Evolutionary conservation across 2,888 invertebrate genomes (phyloP), one percentile per base, ranked within the genome.

Genomic region (Druceiella hillmani): DNA sequence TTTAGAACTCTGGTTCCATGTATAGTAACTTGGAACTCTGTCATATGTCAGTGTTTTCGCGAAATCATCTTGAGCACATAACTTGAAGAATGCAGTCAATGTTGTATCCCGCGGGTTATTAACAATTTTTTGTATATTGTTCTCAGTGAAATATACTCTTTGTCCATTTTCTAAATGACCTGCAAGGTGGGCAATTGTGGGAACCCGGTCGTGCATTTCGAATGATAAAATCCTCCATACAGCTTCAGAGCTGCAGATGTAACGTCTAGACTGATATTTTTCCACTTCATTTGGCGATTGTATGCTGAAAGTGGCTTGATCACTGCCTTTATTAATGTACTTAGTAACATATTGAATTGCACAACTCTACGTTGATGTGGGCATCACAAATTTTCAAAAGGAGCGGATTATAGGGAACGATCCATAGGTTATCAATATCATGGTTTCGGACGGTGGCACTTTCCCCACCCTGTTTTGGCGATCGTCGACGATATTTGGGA

Each of bases 401-500:
- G 11, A 48, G 35, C 25, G 41, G 43, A 38, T 38, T 36, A 41
- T 47, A 47, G 6, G 46, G 47, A 33, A 50, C 46, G 12, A 46
- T 33, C 50, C 47, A 49, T 35, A 45, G 38, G 36, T 48, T 50
- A 43, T 51, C 47, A 9, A 45, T 15, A 3, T 10, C 14, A 7
- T 35, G 10, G 11, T 24, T 24, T n/a, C 36, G 29, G 6, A 30
- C 44, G 44, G 47, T 47, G 36, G 42, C 43, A 33, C 44, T 48
- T 20, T 37, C 40, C 13, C 52, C 52, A 4, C 46, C 48, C 16
- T 53, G 44, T 33, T 14, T 51, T 33, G 49, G 47, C 27, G 52
- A 17, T 44, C 52, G 41, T 2, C 51, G 34, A 4, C 52, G 36
- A 33, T 55, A 55, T 35, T 44, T 3, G 1, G 54, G 54, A 41